Evolutionary conservation across 2,888 invertebrate species (phyloP).

Genomic region (Hedya salicella): DNA sequence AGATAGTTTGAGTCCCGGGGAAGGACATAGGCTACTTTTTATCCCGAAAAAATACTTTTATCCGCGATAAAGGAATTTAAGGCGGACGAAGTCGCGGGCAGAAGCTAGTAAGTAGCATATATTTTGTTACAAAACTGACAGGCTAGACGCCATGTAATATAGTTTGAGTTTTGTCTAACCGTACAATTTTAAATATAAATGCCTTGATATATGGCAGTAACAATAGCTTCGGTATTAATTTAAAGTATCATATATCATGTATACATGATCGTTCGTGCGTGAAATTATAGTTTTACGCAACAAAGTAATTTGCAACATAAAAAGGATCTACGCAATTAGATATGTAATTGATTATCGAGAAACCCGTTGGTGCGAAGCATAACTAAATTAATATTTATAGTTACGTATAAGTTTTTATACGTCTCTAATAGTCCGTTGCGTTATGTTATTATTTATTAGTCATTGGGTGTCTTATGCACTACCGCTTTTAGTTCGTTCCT

Average conservation of each 20-base stretch:
- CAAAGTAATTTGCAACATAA: constrained; percentile 8
- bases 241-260: constrained; percentile 35
- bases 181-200: no score
- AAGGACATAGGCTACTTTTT: no score
- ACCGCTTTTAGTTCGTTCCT: no score
- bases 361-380: neutral
- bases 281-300: constrained; percentile 20
- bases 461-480: no score
- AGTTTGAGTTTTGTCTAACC: no score
- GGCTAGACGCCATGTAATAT: no score
- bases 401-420: neutral
- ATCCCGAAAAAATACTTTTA: no score
- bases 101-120: no score
- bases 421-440: neutral
- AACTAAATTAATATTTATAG: neutral
- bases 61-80: no score
- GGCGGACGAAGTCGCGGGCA: no score
- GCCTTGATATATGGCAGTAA: constrained; percentile 2
- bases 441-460: neutral
- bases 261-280: constrained; percentile 23
- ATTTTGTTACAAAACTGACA: no score
- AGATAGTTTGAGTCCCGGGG: no score
- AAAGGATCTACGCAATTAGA: constrained; percentile 12
- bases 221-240: constrained; percentile 23
- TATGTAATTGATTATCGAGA: constrained; percentile 2